A percentile compares a stretch with the other conserved stretches of the same genome.
phyloP scores from a whole-genome alignment of 1,140 invertebrate species.

The Chironomus tepperi region DNA sequence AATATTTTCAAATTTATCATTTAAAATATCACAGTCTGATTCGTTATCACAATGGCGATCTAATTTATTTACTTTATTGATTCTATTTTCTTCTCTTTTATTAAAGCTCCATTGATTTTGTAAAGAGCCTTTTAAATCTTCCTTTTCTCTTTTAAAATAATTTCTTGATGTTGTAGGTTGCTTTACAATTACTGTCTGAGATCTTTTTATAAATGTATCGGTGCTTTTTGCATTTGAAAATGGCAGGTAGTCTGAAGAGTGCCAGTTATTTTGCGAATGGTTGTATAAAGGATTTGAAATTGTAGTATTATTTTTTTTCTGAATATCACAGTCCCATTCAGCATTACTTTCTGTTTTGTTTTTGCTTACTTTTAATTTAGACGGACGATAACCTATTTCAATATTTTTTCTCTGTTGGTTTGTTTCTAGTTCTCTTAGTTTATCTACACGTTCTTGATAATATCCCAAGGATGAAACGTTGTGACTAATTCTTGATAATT shows the following conservation, averaged over 20 bases:
- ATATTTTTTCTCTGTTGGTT: slow-evolving; percentile 43
- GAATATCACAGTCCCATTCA: slow-evolving; percentile 42
- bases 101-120: not conserved
- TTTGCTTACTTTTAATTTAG: slow-evolving; percentile 43
- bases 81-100: not conserved
- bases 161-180: not conserved
- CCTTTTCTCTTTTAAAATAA: not conserved
- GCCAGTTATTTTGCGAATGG: not conserved
- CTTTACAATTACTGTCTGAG: slow-evolving; percentile 22
- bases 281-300: not conserved
- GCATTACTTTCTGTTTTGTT: slow-evolving; percentile 43
- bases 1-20: no score
- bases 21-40: no score
- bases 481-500: slow-evolving; percentile 34
- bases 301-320: slow-evolving; percentile 27
- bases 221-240: not conserved
- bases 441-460: slow-evolving; percentile 51
- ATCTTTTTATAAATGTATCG: slow-evolving; percentile 13
- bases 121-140: not conserved
- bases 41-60: no score
- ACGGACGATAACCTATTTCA: slow-evolving; percentile 45
- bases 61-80: no score
- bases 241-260: slow-evolving; percentile 29
- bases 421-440: slow-evolving; percentile 39
- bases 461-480: slow-evolving; percentile 49